phyloP scores from a whole-genome alignment of 2,113 vertebrate genomes.

The Parotia lawesii region DNA sequence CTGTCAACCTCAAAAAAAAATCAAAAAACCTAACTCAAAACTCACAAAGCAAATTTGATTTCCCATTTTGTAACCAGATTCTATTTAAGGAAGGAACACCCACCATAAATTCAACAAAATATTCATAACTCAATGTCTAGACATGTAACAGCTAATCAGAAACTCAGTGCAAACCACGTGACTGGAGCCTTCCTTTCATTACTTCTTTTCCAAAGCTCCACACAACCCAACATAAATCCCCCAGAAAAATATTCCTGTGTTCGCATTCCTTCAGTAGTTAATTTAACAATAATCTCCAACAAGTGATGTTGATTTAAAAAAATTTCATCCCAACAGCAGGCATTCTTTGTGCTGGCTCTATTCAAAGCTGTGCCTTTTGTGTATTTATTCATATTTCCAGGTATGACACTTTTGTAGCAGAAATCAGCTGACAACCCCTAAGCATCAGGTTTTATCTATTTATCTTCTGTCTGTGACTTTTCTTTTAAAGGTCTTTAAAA shows the following conservation, averaged over 20 bases:
- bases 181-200: not conserved
- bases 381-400: not conserved
- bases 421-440: not conserved
- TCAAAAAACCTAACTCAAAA: not conserved
- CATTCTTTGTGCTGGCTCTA: not conserved
- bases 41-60: not conserved
- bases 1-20: not conserved
- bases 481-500: not conserved
- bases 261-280: not conserved
- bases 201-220: not conserved
- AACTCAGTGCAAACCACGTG: not conserved
- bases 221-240: not conserved
- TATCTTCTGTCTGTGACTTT: not conserved
- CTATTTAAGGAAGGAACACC: not conserved
- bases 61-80: not conserved
- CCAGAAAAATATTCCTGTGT: not conserved
- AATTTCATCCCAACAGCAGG: not conserved
- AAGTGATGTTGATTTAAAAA: not conserved
- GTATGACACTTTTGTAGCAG: not conserved
- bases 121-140: not conserved
- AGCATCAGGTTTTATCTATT: not conserved
- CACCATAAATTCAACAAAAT: not conserved
- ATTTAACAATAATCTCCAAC: not conserved
- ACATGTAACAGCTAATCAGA: not conserved
- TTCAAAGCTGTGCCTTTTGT: not conserved